Conservation (phyloP, 1,140 invertebrate genomes). For the Diprion similis region DNA sequence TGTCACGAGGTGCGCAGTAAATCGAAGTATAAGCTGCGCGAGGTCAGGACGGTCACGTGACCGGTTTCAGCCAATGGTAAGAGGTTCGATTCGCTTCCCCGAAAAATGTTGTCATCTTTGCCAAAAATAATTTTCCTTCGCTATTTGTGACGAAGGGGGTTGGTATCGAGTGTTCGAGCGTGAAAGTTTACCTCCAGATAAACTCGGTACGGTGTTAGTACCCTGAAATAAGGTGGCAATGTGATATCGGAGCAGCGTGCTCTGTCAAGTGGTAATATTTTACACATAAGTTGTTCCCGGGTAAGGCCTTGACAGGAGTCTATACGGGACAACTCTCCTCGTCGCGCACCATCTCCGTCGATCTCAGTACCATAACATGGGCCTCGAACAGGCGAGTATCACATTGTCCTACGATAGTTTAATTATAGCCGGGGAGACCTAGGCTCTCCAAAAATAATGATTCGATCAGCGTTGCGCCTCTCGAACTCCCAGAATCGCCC, state of each 20-base stretch:
- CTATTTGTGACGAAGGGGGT: neutral
- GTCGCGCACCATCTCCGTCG: no score
- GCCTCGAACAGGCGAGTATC: conserved; percentile 34
- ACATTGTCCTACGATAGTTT: conserved; percentile 53
- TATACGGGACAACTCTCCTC: no score
- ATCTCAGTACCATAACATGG: conserved; percentile 21
- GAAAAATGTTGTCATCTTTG: conserved; percentile 30
- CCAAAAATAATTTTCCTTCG: conserved; percentile 26
- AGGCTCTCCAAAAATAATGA: conserved; percentile 57
- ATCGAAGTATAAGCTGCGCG: neutral
- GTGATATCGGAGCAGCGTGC: neutral
- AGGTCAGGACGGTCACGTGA: conserved; percentile 13
- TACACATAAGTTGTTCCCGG: neutral
- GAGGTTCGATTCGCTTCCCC: conserved; percentile 23
- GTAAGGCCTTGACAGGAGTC: conserved; percentile 1
- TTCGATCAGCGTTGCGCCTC: conserved; percentile 46
- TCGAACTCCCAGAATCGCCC: conserved; percentile 12
- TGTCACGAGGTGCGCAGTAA: neutral
- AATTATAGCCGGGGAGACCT: conserved; percentile 51
- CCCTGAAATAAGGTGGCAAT: neutral
- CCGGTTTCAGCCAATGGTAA: conserved; percentile 14
- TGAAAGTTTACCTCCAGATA: neutral
- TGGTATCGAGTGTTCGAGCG: neutral
- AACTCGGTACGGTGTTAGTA: neutral
- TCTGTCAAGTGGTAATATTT: neutral